Evolutionary conservation across 2,888 invertebrate genomes (phyloP), one percentile per base, ranked within the genome.

Genomic region (Crepidodera aurea): DNA sequence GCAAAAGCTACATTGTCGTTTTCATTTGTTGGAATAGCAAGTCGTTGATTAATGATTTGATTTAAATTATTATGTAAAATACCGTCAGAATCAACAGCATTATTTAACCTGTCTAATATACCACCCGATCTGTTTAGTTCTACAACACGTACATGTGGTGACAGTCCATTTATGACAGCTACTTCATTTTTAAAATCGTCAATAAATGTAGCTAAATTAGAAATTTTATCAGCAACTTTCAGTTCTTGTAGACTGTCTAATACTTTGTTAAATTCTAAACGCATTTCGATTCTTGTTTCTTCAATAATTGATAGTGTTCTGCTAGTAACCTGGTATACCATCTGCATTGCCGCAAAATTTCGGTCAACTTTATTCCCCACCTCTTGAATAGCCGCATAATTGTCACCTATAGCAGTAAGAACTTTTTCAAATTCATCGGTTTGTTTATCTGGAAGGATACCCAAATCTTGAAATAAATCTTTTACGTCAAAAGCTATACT

Each of bases 1-100:
- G 37, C 37, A 5, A 44, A 44, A n/a, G 44, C 44, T 18, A 18
- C n/a, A 10, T 19, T 22, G n/a, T 44, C 44, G n/a, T 44, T 44
- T 44, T 44, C 12, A n/a, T 44, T 6, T 44, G 18, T 44, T 7
- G 44, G 44, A 10, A 44, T 44, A 4, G 44, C 44, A 1, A 44
- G 22, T 22, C 19, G 18, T 44, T 44, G n/a, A 19, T 44, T 44
- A 44, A 44, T 44, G 4, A 44, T 44, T 5, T 44, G 44, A 44
- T 44, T 44, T 44, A 44, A 22, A 22, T 44, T 44, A 19, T n/a
- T 12, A 19, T 44, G n/a, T 19, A 44, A 44, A 44, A 44, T 19
- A 19, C 44, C 44, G 6, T 44, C 22, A 0, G 44, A 19, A 19
- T 44, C 10, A 18, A 18, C 44, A 1, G 44, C 44, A n/a, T 10